Percentiles rank a stretch among this genome's conserved stretches.
phyloP scores from a whole-genome alignment of 2,113 vertebrate species.

The Tyrannus savana region DNA sequence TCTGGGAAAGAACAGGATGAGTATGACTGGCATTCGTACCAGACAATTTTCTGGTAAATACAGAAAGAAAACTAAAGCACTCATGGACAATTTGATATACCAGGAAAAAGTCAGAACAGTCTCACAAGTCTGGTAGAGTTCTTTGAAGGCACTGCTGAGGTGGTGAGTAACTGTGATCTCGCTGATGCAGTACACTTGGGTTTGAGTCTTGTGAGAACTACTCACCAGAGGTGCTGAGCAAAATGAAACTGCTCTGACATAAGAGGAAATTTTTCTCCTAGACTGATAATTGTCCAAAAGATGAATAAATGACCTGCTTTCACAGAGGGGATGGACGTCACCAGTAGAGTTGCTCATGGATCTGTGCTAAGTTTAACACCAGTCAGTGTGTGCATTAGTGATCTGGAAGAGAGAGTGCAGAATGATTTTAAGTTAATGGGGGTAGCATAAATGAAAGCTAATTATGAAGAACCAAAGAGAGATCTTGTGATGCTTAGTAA shows the following conservation, averaged over 20 bases:
- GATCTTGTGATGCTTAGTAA: not conserved
- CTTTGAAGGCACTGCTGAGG: not conserved
- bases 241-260: constrained; percentile 33
- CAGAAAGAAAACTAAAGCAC: not conserved
- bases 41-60: not conserved
- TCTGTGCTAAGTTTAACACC: not conserved
- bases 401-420: not conserved
- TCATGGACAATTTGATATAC: not conserved
- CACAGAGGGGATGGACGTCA: not conserved
- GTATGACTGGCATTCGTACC: not conserved
- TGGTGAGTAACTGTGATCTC: not conserved
- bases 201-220: not conserved
- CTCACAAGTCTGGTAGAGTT: not conserved
- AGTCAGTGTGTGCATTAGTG: not conserved
- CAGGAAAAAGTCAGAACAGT: not conserved
- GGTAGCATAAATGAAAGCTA: not conserved
- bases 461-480: not conserved
- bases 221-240: not conserved
- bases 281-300: not conserved
- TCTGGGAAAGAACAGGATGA: not conserved
- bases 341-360: not conserved
- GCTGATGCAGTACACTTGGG: not conserved
- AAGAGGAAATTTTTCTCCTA: not conserved
- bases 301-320: not conserved
- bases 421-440: not conserved